Percentiles rank a stretch among this genome's conserved stretches.
phyloP scores from a whole-genome alignment of 2,113 vertebrate species.

The Pleuronectes platessa region DNA sequence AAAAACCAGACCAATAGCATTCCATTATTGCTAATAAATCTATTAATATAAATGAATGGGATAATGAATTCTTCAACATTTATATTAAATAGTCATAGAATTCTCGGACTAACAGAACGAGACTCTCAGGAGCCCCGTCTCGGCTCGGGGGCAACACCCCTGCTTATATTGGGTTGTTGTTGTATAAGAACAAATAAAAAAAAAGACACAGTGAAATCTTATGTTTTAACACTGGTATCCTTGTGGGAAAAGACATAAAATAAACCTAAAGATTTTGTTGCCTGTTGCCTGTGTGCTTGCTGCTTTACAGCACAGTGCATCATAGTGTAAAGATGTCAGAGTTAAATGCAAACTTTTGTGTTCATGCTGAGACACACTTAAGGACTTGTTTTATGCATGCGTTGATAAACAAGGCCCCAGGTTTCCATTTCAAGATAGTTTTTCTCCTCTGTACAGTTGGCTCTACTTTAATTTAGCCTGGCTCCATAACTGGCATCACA shows the following conservation, averaged over 20 bases:
- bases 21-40: too few relatives aligned
- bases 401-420: not conserved
- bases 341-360: not conserved
- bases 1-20: too few relatives aligned
- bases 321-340: not conserved
- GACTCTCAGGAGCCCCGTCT: too few relatives aligned
- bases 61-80: too few relatives aligned
- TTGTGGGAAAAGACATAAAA: not conserved
- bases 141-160: not conserved
- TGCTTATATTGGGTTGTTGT: not conserved
- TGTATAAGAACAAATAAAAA: not conserved
- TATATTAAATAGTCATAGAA: too few relatives aligned
- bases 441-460: not conserved
- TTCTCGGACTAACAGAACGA: too few relatives aligned
- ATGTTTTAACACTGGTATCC: not conserved
- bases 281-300: not conserved
- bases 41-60: too few relatives aligned
- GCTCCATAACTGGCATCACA: constrained; percentile 12
- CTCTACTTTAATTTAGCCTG: constrained; percentile 26
- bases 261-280: not conserved
- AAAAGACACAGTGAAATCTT: not conserved
- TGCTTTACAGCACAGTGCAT: not conserved
- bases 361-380: not conserved
- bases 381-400: not conserved
- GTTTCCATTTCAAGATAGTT: constrained; percentile 1